Evolutionary conservation across 2,797 vertebrate genomes (phyloP), one percentile per base, ranked within the genome.

Genomic region (Pachyuromys duprasi): DNA sequence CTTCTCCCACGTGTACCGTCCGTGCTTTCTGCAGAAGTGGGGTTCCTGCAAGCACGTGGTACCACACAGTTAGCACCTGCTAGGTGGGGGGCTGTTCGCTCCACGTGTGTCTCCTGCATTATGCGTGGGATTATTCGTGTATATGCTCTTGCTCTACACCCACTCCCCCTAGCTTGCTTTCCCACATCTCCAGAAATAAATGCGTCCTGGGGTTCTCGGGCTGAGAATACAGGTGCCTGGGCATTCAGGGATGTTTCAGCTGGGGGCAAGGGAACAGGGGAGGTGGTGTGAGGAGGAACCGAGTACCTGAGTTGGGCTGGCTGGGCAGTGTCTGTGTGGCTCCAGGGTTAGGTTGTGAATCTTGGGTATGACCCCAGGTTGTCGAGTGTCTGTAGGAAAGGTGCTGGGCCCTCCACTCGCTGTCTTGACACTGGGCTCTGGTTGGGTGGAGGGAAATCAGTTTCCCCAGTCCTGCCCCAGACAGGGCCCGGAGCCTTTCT

Each of bases 121-220:
- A 13, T 74, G 49, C 42, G 63, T 6, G 42, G 1, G 14, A 26
- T 15, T 55, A 3, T 96, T 72, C 31, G 8, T 2, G 5, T 31
- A 20, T 17, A 18, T 9, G 20, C 55, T 13, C 5, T 24, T 63
- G 26, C 20, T 7, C 13, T 36, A 8, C 45, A 12, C 60, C 8
- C 45, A 15, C 31, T 88, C 45, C 22, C 42, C 0, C 0, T 5
- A 28, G 1, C 42, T 62, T 45, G 3, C 24, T 70, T 49, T 42
- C 33, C 49, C 14, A 5, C 3, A 0, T 63, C 31, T 31, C 24
- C 24, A n/a, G 89, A 86, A 81, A n/a, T 62, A 93, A 79, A 33
- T 39, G 5, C 26, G 17, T 0, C 0, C 20, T 13, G 39, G 17
- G 31, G 33, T 86, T 60, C 74, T 86, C 0, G 0, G 57, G 70